These are phyloP conservation scores for Ectropis crepuscularia DNA, from an alignment of 2,888 invertebrate genomes.

Conservation along the genomic window DNA sequence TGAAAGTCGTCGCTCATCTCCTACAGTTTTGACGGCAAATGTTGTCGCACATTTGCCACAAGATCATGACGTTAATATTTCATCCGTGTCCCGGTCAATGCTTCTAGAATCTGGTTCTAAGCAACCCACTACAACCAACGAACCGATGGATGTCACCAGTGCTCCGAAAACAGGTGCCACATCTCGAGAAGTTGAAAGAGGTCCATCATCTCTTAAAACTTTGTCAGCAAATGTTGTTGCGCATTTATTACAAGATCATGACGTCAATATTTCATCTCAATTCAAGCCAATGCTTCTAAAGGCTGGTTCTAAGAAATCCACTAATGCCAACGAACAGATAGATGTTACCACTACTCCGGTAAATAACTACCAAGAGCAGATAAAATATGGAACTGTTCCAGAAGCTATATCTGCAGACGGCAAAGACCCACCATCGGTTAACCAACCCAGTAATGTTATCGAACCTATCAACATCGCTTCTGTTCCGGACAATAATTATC, in stretches of 20 bases:
- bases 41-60: conserved; percentile 12
- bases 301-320: conserved; percentile 12
- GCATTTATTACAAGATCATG: conserved; percentile 21
- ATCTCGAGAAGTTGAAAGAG: conserved; percentile 8
- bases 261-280: conserved; percentile 11
- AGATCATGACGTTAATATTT: neutral
- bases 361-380: conserved; percentile 9
- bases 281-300: conserved; percentile 10
- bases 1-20: conserved; percentile 23
- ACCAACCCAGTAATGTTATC: conserved; percentile 5
- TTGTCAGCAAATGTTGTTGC: conserved; percentile 22
- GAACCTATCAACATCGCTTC: conserved; percentile 6
- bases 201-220: conserved; percentile 17
- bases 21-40: conserved; percentile 28
- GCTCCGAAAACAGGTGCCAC: conserved; percentile 12
- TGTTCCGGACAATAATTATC: conserved; percentile 4
- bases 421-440: conserved; percentile 1
- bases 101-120: conserved; percentile 7
- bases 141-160: conserved; percentile 9
- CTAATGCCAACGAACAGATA: conserved; percentile 11
- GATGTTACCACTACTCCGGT: conserved; percentile 5
- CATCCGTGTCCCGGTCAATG: neutral
- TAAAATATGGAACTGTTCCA: conserved; percentile 4
- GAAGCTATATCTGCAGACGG: conserved; percentile 6
- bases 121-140: conserved; percentile 1